phyloP scores from a whole-genome alignment of 2,888 invertebrate genomes.

The Leptopterna dolabrata region DNA sequence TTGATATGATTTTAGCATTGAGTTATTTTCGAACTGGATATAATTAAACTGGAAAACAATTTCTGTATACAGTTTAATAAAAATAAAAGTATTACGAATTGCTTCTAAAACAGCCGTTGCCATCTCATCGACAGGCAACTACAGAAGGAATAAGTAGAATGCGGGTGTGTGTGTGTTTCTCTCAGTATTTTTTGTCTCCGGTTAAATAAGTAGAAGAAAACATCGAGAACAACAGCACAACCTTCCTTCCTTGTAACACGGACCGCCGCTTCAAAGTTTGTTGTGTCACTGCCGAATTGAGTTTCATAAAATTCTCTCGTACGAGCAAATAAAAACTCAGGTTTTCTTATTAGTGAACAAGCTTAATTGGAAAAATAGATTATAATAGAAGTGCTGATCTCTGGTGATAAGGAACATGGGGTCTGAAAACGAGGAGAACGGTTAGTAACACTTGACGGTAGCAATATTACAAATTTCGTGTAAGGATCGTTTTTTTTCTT shows the following conservation, averaged over 20 bases:
- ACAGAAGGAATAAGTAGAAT: too few relatives aligned
- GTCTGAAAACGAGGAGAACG: neutral
- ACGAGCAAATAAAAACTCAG: too few relatives aligned
- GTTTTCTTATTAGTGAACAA: neutral
- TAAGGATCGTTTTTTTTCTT: too few relatives aligned
- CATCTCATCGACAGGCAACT: too few relatives aligned
- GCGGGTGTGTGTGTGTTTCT: neutral
- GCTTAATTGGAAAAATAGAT: neutral
- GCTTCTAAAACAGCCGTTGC: too few relatives aligned
- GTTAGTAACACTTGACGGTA: neutral
- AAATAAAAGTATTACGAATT: too few relatives aligned
- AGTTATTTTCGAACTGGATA: too few relatives aligned
- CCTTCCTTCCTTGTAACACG: neutral
- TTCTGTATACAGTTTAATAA: too few relatives aligned
- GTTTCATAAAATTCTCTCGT: neutral
- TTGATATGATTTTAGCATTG: too few relatives aligned
- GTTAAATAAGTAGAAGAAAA: too few relatives aligned
- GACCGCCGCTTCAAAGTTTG: neutral
- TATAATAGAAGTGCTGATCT: neutral
- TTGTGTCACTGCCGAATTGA: neutral
- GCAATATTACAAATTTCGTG: neutral
- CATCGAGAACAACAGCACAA: neutral
- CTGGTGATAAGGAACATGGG: neutral
- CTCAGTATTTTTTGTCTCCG: too few relatives aligned
- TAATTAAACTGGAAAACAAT: too few relatives aligned